A percentile compares a stretch with the other conserved stretches of the same genome.
These are phyloP conservation scores for Tapirus terrestris DNA, from an alignment of 2,113 vertebrate species.

Conservation along the genomic window DNA sequence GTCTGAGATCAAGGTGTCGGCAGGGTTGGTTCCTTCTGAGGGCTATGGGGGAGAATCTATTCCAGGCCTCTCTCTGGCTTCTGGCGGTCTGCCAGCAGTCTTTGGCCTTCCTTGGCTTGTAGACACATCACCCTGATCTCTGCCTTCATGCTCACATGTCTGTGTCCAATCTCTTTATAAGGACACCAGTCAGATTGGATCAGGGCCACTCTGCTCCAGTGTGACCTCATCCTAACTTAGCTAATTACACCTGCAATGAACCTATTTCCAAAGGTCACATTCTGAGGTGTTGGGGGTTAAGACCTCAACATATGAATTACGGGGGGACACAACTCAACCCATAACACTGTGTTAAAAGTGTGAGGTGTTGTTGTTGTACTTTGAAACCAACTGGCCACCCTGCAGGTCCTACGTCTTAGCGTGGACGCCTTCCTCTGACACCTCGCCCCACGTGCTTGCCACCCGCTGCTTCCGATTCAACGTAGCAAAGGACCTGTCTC, in stretches of 20 bases:
- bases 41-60: background rate
- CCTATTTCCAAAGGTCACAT: background rate
- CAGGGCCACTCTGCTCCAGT: background rate
- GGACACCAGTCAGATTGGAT: background rate
- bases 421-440: background rate
- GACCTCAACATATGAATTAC: background rate
- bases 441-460: accelerated
- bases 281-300: background rate
- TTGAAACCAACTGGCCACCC: background rate
- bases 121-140: background rate
- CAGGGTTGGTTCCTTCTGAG: background rate
- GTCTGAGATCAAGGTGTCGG: background rate
- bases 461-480: background rate
- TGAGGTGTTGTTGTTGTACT: background rate
- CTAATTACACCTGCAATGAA: background rate
- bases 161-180: background rate
- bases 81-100: background rate
- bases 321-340: background rate
- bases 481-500: background rate
- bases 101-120: no score
- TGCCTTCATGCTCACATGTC: background rate
- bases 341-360: background rate
- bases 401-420: background rate
- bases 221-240: background rate
- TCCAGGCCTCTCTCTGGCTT: background rate